Base-by-base conservation (phyloP, 2,888 invertebrate genomes). In the Phyllotreta cruciferae region DNA sequence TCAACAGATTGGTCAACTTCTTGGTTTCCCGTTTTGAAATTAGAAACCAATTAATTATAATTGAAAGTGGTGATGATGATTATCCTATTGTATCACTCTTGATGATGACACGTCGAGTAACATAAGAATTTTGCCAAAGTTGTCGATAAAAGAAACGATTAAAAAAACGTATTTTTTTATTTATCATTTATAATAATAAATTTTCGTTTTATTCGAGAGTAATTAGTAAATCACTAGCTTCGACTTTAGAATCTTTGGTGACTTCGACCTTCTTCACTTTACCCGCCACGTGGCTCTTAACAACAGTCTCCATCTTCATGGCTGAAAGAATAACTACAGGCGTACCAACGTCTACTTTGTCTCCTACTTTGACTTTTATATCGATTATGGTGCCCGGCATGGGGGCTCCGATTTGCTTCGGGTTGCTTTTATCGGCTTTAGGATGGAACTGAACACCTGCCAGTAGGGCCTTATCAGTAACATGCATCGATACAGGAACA, bases 281-380 rank as follows among this genome's bases (percentile, higher is more conserved):
- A 56, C 99, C 99, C 1, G 93, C 90, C 35, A 88, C 85, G 0
- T 98, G 97, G 1, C 98, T 91, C 79, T 98, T 98, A 0, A 97
- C 96, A 1, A 96, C 91, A 89, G 96, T 96, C 83, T 99, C 99
- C 98, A 99, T 99, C 83, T 99, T 99, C 98, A 99, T 99, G 34
- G 99, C 99, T 0, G 96, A 97, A 0, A 99, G 84, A 1, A 99
- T 96, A 0, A 97, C 90, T 47, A 99, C 84, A 0, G 98, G 90
- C 52, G 90, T 90, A 2, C 98, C 98, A 79, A 98, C 97, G 74
- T 94, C 93, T 0, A 96, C 92, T 67, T 86, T 88, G 74, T 98
- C 98, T 0, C 98, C 99, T 70, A 90, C 93, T 77, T 96, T 92
- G 0, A 97, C 94, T 76, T 93, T 90, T 66, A 99, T 87, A 73